Evolutionary conservation across 2,888 invertebrate species (phyloP), one percentile per base, ranked within the genome.

Genomic region (Germaria angustata): DNA sequence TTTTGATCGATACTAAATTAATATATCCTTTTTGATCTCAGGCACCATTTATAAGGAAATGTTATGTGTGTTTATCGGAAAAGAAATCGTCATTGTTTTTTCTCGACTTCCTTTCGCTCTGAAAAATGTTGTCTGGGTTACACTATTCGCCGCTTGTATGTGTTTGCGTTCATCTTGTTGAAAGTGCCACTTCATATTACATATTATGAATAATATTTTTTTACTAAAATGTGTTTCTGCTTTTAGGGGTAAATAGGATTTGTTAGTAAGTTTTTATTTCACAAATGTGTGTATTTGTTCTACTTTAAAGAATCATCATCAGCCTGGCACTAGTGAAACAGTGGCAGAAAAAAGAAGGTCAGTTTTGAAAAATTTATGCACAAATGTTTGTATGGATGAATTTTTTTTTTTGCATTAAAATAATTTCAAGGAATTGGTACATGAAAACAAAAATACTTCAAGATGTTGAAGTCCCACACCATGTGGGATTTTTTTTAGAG

Each of bases 191-290:
- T 80, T 73, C 72, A 73, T 73, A 73, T 66, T 59, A 17, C 13
- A 20, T 57, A 59, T 79, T 79, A 72, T 79, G 79, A 79, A 79
- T 66, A 72, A 66, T 49, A 72, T 71, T 71, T 59, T 44, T 61
- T 44, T 46, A 13, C n/a, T 34, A 39, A 55, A 75, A 75, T 53
- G 15, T 53, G 15, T 55, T 11, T 57, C 17, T 46, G 15, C 17
- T 57, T 57, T 61, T 34, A 53, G 59, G 51, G 34, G 24, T 51
- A 73, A 53, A 55, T 68, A 61, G 51, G 36, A 55, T 80, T 59
- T 53, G 55, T 22, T 46, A 46, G 34, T 55, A n/a, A 32, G 32
- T 36, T 66, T 28, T 55, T 55, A 9, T 34, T 39, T 55, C 2
- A 41, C n/a, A n/a, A n/a, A n/a, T n/a, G n/a, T n/a, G n/a, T 57